Evolutionary conservation across 2,888 invertebrate species (phyloP), one percentile per base, ranked within the genome.

Genomic region (Clitarchus hookeri): DNA sequence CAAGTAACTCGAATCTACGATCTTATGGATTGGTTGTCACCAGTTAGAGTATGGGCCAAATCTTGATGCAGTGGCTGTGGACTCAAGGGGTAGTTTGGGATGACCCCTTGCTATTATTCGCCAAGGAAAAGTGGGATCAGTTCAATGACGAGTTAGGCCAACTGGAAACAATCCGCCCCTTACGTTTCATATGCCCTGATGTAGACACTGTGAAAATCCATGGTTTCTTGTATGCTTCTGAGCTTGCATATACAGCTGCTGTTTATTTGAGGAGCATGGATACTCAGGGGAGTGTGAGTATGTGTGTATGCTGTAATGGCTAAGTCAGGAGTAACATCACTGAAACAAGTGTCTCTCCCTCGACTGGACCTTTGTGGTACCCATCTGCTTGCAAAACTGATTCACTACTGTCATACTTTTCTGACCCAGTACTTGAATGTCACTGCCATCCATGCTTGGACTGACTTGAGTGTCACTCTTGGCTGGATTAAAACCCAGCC

Each of bases 1-100:
- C 65, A 65, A n/a, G n/a, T 65, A 23, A 23, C 65, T 65, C 19
- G 65, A n/a, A 65, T 65, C 19, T 65, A 6, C n/a, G 23, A 65
- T n/a, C 65, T 23, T 65, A 65, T 65, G 65, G 65, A 23, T n/a
- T 65, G 65, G 65, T 65, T 65, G 65, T 65, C 65, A 65, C 65
- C n/a, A n/a, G 65, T 65, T 8, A 23, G 6, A 19, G 23, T 65
- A 19, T 65, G 23, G 65, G 65, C 48, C 48, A 48, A 48, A 48
- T 48, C 16, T 48, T 48, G 48, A 48, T 48, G 48, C 48, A 48
- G 48, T 11, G 48, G 48, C 16, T 48, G 16, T 48, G 48, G 48
- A 48, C 48, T 11, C 48, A 13, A 48, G 65, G 65, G 65, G 3
- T 65, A n/a, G 65, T 11, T 65, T 65, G 12, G 65, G 65, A 65